Evolutionary conservation across 1,140 invertebrate species (phyloP).

Genomic region (Drosophila seguyi): DNA sequence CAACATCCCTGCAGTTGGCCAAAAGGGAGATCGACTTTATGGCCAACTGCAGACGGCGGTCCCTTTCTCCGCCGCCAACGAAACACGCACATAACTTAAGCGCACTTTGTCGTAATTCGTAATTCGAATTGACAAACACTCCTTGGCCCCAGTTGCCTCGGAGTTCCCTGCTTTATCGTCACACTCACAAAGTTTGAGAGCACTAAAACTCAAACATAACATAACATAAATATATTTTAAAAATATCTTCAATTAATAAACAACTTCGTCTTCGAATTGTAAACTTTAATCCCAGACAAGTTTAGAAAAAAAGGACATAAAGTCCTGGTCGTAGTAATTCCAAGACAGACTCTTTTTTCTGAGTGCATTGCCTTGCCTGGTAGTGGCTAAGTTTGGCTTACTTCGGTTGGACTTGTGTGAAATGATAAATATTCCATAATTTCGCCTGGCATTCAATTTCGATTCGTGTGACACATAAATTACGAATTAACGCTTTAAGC

Average conservation of each 20-base stretch:
- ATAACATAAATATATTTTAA: no score
- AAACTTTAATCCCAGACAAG: fast-evolving
- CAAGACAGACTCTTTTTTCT: neutral
- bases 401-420: constrained; percentile 42
- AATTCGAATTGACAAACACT: constrained; percentile 84
- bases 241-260: neutral
- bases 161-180: constrained; percentile 2
- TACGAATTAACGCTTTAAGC: constrained; percentile 85
- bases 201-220: neutral
- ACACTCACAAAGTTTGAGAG: neutral
- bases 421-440: constrained; percentile 85
- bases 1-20: constrained; percentile 36
- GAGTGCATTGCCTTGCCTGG: constrained; percentile 7
- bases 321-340: no score
- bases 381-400: constrained; percentile 21
- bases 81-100: constrained; percentile 72
- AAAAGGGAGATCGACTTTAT: constrained; percentile 70
- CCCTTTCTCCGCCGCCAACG: constrained; percentile 27
- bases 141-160: constrained; percentile 29
- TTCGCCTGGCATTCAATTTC: constrained; percentile 85
- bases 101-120: constrained; percentile 83
- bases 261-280: neutral
- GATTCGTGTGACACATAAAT: constrained; percentile 85
- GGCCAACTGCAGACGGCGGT: constrained; percentile 20
- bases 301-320: neutral